Evolutionary conservation across 2,888 invertebrate species (phyloP).

Genomic region (Stenchaetothrips biformis): DNA sequence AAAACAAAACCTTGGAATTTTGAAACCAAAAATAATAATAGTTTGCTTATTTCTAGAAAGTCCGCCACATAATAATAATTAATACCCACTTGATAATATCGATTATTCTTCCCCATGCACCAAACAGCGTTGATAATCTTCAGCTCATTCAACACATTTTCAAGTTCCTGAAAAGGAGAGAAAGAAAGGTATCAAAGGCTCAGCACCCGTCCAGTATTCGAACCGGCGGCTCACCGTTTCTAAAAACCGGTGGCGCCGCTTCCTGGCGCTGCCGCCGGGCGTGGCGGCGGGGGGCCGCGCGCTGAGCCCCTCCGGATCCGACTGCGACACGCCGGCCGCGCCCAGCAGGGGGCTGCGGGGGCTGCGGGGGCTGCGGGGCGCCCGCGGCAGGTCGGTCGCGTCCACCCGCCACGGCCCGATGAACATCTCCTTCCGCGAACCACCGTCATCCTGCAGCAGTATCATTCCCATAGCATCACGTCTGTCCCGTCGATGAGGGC

Average conservation of each 20-base stretch:
- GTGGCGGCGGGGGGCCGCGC: slow-evolving; percentile 2
- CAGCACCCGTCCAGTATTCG: too few relatives aligned
- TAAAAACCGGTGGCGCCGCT: slow-evolving; percentile 23
- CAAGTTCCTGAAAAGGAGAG: slow-evolving; percentile 46
- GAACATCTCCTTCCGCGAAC: not conserved
- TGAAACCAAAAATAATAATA: slow-evolving; percentile 3
- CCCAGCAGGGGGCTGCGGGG: slow-evolving; percentile 22
- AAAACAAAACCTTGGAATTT: slow-evolving; percentile 52
- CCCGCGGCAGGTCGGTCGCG: slow-evolving; percentile 8
- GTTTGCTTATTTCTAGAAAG: not conserved
- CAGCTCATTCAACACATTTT: slow-evolving; percentile 51
- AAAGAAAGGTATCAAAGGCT: too few relatives aligned
- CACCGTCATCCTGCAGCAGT: not conserved
- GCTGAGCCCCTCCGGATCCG: slow-evolving; percentile 25
- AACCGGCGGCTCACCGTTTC: not conserved
- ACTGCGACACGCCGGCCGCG: not conserved
- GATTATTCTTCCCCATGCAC: slow-evolving; percentile 51
- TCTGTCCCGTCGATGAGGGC: too few relatives aligned
- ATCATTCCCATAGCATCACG: too few relatives aligned
- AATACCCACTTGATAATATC: slow-evolving; percentile 49
- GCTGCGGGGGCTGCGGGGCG: not conserved
- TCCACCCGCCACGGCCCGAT: slow-evolving; percentile 12
- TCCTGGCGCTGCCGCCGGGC: slow-evolving; percentile 21
- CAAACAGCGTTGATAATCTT: slow-evolving; percentile 56
- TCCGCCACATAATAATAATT: not conserved